Conservation (phyloP, 2,797 vertebrate species). For the Poeciliopsis presidionis region DNA sequence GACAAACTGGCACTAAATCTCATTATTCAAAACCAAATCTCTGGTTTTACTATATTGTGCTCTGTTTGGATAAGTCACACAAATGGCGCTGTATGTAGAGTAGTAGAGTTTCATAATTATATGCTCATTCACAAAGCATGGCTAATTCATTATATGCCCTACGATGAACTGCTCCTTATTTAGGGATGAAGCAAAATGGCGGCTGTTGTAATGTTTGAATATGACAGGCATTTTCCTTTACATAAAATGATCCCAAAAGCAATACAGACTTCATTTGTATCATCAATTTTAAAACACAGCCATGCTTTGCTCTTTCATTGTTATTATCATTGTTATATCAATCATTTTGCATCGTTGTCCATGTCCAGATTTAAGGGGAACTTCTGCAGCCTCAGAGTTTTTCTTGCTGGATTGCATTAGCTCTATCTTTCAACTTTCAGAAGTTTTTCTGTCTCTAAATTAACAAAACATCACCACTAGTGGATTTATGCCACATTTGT, state of each 20-base stretch:
- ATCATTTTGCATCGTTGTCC: background rate
- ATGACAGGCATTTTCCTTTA: background rate
- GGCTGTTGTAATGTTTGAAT: background rate
- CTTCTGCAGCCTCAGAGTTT: background rate
- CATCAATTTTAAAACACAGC: background rate
- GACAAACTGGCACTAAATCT: constrained; percentile 15
- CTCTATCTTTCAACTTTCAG: background rate
- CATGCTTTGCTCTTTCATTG: background rate
- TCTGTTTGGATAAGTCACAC: constrained; percentile 12
- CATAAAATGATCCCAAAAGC: background rate
- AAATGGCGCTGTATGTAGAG: background rate
- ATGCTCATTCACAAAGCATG: constrained; percentile 17
- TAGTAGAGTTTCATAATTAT: constrained; percentile 10
- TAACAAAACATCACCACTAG: background rate
- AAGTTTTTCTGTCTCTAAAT: background rate
- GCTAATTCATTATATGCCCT: constrained; percentile 8
- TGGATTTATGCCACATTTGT: background rate
- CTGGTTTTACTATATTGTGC: constrained; percentile 10
- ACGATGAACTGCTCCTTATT: constrained; percentile 18
- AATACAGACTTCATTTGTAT: background rate
- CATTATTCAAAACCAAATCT: constrained; percentile 11
- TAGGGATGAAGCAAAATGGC: constrained; percentile 35
- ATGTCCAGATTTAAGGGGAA: background rate
- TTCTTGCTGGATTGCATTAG: background rate
- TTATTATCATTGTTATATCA: background rate